Evolutionary conservation across 2,113 vertebrate species (phyloP).

Genomic region (Boulengeromyrus knoepffleri): DNA sequence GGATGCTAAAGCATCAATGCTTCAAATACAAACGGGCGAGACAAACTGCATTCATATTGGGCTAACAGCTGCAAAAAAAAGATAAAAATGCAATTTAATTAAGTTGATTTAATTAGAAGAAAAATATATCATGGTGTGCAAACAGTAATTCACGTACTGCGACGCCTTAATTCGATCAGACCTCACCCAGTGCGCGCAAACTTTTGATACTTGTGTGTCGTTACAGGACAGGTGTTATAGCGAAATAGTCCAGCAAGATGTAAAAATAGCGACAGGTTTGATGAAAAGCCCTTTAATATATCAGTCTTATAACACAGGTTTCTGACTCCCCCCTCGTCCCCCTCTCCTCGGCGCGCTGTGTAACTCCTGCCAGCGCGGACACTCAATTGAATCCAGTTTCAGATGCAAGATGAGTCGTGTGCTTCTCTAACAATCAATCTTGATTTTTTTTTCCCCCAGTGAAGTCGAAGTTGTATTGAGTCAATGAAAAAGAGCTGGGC

Average conservation of each 20-base stretch:
- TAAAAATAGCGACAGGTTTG: constrained; percentile 2
- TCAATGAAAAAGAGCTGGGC: constrained; percentile 45
- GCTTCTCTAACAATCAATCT: background rate
- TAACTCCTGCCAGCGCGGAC: background rate
- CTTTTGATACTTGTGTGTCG: background rate
- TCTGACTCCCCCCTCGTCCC: constrained; percentile 14
- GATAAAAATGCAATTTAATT: background rate
- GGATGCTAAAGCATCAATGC: background rate
- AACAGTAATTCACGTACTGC: background rate
- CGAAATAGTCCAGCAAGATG: background rate
- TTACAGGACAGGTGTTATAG: background rate
- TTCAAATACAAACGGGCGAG: background rate
- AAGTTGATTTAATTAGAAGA: background rate
- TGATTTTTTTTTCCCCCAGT: background rate
- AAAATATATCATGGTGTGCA: background rate
- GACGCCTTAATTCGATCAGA: background rate
- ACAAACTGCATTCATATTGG: background rate
- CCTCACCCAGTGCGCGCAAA: background rate
- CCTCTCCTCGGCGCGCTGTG: constrained; percentile 1
- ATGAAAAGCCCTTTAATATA: background rate
- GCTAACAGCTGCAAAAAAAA: background rate
- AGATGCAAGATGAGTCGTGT: background rate
- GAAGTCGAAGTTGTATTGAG: background rate
- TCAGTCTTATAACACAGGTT: background rate
- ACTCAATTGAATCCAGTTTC: background rate